A percentile compares a stretch with the other conserved stretches of the same genome.
These are phyloP conservation scores for Darevskia nairensis DNA, from an alignment of 2,797 vertebrate species.

Conservation along the genomic window DNA sequence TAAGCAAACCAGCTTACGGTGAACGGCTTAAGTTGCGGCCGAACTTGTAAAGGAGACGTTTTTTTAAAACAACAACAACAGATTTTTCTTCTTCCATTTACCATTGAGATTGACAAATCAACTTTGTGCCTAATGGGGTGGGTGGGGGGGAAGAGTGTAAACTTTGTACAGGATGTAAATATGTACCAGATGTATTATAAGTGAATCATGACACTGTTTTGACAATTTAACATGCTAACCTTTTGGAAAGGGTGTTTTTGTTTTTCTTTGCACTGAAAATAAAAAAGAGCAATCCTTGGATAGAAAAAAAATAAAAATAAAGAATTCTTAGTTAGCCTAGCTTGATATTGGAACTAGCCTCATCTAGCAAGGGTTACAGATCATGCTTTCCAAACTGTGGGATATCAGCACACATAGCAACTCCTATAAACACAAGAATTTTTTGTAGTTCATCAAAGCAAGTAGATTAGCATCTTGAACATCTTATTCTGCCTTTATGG, in stretches of 20 bases:
- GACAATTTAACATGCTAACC: conserved; percentile 63
- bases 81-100: conserved; percentile 55
- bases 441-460: conserved; percentile 42
- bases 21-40: conserved; percentile 69
- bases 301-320: conserved; percentile 40
- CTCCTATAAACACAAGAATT: conserved; percentile 27
- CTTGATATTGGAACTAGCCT: conserved; percentile 45
- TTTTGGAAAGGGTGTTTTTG: conserved; percentile 38
- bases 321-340: conserved; percentile 59
- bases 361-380: conserved; percentile 29
- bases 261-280: conserved; percentile 74
- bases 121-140: conserved; percentile 82
- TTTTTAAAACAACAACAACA: neutral
- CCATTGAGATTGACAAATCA: conserved; percentile 81
- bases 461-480: conserved; percentile 36
- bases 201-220: conserved; percentile 54
- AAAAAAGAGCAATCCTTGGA: conserved; percentile 67
- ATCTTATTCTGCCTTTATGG: conserved; percentile 54
- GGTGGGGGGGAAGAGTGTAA: conserved; percentile 65
- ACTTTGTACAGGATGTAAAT: conserved; percentile 79
- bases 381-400: conserved; percentile 20
- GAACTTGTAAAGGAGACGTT: conserved; percentile 59
- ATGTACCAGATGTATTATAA: conserved; percentile 68
- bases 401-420: conserved; percentile 30
- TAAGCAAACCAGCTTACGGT: conserved; percentile 84